Evolutionary conservation across 2,888 invertebrate genomes (phyloP).

Genomic region (Andricus quercusramuli): DNA sequence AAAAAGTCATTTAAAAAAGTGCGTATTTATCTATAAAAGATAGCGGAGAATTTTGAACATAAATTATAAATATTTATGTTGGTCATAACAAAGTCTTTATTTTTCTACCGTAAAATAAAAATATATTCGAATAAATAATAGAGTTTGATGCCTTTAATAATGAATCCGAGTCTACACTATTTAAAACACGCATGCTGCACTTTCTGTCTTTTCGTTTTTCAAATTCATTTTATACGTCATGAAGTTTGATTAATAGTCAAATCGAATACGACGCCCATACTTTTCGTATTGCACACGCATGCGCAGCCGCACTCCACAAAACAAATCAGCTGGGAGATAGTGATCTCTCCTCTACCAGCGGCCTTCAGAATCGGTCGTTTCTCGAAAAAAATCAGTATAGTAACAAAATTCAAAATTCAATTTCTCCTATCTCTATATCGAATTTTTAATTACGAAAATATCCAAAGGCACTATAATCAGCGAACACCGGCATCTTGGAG

Average conservation of each 20-base stretch:
- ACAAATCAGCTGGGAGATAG: background rate
- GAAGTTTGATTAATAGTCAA: background rate
- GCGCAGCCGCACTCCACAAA: background rate
- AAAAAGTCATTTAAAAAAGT: no score
- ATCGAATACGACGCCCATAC: constrained; percentile 3
- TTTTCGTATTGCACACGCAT: background rate
- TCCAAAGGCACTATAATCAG: background rate
- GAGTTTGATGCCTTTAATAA: background rate
- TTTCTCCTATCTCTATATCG: no score
- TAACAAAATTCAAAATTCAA: background rate
- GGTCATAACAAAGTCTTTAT: no score
- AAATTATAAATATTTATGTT: no score
- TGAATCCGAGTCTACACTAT: background rate
- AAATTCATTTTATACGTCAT: background rate
- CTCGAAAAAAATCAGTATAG: background rate
- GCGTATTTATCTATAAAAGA: background rate
- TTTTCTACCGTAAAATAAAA: no score
- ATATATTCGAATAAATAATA: background rate
- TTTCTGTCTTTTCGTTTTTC: background rate
- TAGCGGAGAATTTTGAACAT: no score
- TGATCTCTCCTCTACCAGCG: background rate
- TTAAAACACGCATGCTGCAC: background rate
- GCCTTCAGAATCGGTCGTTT: background rate
- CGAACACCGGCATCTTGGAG: background rate
- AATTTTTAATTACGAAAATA: background rate